phyloP scores from a whole-genome alignment of 2,888 invertebrate genomes.

The Orthosia incerta region DNA sequence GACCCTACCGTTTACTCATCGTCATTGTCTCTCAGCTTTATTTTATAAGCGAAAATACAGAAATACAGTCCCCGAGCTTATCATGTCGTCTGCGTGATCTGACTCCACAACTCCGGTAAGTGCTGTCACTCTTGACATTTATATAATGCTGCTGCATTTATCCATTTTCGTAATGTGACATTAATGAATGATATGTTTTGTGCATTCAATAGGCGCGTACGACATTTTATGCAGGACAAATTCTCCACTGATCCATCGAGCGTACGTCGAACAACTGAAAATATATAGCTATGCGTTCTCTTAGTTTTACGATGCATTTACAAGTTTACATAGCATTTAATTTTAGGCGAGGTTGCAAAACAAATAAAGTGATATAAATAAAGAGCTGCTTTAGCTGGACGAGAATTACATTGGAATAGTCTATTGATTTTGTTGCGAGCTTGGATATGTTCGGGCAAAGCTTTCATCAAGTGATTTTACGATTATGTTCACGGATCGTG shows the following conservation, averaged over 20 bases:
- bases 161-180: constrained; percentile 79
- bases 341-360: constrained; percentile 42
- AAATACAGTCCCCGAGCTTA: constrained; percentile 61
- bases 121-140: constrained; percentile 68
- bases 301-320: constrained; percentile 40
- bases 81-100: constrained; percentile 76
- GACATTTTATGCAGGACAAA: constrained; percentile 63
- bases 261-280: constrained; percentile 39
- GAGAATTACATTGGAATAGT: constrained; percentile 54
- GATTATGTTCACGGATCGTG: constrained; percentile 48
- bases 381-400: constrained; percentile 42
- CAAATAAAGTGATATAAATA: constrained; percentile 52
- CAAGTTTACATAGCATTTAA: constrained; percentile 39
- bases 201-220: constrained; percentile 71
- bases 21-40: constrained; percentile 69
- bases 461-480: constrained; percentile 56
- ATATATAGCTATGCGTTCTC: constrained; percentile 41
- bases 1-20: constrained; percentile 71
- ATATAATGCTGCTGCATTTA: constrained; percentile 75
- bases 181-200: constrained; percentile 76
- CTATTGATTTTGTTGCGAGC: constrained; percentile 52
- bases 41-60: constrained; percentile 75
- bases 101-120: constrained; percentile 74
- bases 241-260: constrained; percentile 55
- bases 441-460: constrained; percentile 36